Base-by-base conservation (phyloP, 35 echinoderm and acorn worm genomes). In the Diadema setosum region DNA sequence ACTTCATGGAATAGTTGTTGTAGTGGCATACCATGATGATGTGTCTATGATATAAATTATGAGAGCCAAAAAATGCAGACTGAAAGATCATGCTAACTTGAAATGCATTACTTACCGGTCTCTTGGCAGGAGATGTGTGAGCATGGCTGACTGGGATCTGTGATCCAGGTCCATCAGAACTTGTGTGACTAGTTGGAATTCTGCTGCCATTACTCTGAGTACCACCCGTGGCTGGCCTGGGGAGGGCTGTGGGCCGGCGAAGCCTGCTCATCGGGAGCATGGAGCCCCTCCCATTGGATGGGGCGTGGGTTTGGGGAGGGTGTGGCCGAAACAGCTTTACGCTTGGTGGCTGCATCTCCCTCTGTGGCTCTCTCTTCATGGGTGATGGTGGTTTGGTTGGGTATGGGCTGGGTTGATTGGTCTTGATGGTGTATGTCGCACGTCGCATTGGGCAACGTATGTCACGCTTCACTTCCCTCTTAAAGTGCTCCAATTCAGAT, bases 361-460 rank as follows among this genome's bases (percentile, higher is more conserved):
- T 32, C 63, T 67, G 30, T 67, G 27, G 27, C 37, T 67, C 26
- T n/a, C 27, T 29, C 18, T 67, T 33, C 21, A 5, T 67, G 0
- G 30, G 27, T 20, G 15, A 35, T 1, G 7, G 2, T 43, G 37
- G 11, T 41, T 21, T 16, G 58, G 88, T 65, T 49, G 55, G 9
- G 58, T 83, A 57, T 27, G 56, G 14, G 81, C 88, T 49, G 80
- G 88, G 45, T 36, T 75, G 24, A 55, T 81, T 75, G 9, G 65
- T 61, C 20, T 80, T 27, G 45, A 90, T 70, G 5, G 81, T 84
- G 81, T 70, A 84, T 7, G 88, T 90, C 40, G 39, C 46, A 29
- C 88, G 88, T 11, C 88, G 25, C 15, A 20, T 23, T 0, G 88
- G 88, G 60, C 81, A 52, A 5, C 88, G 39, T 31, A 90, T 83